Base-by-base conservation (phyloP, 1,140 invertebrate genomes). In the Drosophila teissieri region DNA sequence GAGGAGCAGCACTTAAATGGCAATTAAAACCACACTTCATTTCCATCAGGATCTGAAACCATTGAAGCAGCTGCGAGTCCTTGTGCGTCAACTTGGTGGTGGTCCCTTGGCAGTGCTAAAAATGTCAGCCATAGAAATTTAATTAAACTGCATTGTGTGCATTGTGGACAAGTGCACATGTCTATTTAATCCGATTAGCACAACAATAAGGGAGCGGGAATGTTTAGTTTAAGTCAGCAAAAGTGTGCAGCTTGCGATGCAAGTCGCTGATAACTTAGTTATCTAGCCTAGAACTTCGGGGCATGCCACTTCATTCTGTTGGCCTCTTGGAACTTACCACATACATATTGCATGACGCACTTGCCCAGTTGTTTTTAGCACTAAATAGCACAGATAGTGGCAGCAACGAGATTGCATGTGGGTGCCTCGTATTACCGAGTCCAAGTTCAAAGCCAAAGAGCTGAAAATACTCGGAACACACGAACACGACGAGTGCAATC, bases 101-200 rank as follows among this genome's bases (percentile, higher is more conserved):
- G 31, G 7, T 19, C 54, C 54, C 6, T 5, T 24, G 15, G 10
- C 1, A 11, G 3, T n/a, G 17, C 11, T 24, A 14, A 42, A 62
- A 65, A 42, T 42, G 55, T 46, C 56, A 45, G 46, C 62, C 27
- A 44, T 37, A n/a, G 46, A 68, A 49, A 67, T 37, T 51, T 44
- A 53, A 68, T 68, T 67, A 67, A 68, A 67, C 45, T 11, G 46
- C 61, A 19, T 37, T 64, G 61, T 57, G 34, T 27, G 49, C 34
- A 42, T 56, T 45, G 22, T 56, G 27, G 52, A 19, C 17, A 3
- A 22, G 44, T 63, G 45, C 62, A 68, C 27, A 67, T 67, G 61
- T 53, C 37, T 14, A 19, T 17, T 27, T 44, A 24, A 68, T 68
- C 62, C 62, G 46, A 53, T 68, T 68, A 67, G 60, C 12, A 19